phyloP scores from a whole-genome alignment of 2,113 vertebrate genomes.

The Podiceps cristatus region DNA sequence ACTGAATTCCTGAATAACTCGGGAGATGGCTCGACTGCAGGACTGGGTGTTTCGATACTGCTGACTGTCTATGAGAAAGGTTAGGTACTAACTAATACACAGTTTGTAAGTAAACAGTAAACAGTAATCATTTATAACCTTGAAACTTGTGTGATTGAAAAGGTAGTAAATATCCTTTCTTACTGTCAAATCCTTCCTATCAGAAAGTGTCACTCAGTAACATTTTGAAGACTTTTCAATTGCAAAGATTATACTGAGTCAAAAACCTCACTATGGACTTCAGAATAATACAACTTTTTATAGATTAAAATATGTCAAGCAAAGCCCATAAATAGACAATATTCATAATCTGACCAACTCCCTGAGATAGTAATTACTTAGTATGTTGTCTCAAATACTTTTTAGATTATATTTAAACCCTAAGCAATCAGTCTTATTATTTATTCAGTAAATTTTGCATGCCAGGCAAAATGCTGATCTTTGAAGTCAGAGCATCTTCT shows the following conservation, averaged over 20 bases:
- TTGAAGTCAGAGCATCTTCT: neutral
- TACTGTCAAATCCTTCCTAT: neutral
- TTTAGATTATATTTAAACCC: neutral
- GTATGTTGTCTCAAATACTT: neutral
- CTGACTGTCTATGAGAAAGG: accelerated
- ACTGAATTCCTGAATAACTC: neutral
- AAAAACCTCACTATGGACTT: neutral
- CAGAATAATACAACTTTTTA: neutral
- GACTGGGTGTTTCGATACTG: neutral
- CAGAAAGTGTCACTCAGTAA: neutral
- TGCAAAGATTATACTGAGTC: neutral
- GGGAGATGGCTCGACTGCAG: neutral
- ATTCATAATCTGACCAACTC: neutral
- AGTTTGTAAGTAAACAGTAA: neutral
- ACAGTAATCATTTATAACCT: neutral
- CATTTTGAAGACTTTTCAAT: neutral
- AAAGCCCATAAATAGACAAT: neutral
- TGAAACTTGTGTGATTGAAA: neutral
- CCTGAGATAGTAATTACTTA: neutral
- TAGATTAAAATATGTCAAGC: neutral
- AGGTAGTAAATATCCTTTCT: neutral
- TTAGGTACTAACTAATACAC: neutral
- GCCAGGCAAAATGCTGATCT: neutral
- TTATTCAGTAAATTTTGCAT: neutral
- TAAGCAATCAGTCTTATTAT: neutral